Evolutionary conservation across 2,797 vertebrate species (phyloP).

Genomic region (Lycodopsis pacificus): DNA sequence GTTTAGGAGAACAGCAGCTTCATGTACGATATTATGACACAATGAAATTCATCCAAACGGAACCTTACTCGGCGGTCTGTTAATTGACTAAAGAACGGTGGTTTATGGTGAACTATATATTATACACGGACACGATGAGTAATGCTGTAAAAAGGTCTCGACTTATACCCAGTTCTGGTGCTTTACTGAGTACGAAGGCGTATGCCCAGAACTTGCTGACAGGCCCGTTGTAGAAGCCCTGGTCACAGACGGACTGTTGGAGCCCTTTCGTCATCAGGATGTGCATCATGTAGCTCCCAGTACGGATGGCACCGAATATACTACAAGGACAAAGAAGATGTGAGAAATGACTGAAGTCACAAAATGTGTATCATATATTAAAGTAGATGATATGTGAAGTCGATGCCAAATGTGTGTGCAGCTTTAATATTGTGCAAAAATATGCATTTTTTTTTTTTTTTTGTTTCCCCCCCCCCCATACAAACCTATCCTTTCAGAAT

Average conservation of each 20-base stretch:
- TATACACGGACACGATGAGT: neutral
- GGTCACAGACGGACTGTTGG: conserved; percentile 98
- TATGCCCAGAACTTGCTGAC: conserved; percentile 99
- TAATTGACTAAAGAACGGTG: neutral
- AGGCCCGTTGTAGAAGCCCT: conserved; percentile 99
- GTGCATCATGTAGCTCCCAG: conserved; percentile 97
- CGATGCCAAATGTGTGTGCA: neutral
- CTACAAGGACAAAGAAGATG: conserved; percentile 72
- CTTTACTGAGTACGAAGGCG: conserved; percentile 99
- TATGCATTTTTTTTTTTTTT: too few relatives aligned
- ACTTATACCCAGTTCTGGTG: conserved; percentile 98
- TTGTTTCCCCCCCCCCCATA: too few relatives aligned
- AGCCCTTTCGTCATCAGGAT: conserved; percentile 99
- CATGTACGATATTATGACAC: neutral
- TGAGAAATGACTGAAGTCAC: neutral
- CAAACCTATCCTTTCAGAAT: neutral
- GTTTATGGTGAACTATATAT: neutral
- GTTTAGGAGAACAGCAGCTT: neutral
- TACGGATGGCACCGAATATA: conserved; percentile 99
- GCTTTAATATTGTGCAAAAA: neutral
- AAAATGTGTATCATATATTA: neutral
- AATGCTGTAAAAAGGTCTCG: conserved; percentile 1
- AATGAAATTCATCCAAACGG: neutral
- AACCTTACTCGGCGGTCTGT: neutral
- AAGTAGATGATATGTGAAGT: neutral